Evolutionary conservation across 2,113 vertebrate species (phyloP).

Genomic region (Ctenomys sociabilis): DNA sequence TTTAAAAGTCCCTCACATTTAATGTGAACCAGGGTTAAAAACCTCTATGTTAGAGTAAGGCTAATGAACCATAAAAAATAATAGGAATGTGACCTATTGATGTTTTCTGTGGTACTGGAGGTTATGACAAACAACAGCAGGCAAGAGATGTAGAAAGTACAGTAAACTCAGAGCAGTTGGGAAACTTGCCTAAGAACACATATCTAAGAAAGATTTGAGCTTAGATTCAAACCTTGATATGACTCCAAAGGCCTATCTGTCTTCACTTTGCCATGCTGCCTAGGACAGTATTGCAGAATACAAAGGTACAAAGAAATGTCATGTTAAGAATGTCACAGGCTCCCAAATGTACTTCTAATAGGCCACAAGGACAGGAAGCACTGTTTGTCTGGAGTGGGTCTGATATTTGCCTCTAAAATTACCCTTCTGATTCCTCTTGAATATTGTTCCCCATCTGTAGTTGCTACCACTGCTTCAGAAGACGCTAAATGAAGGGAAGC

Average conservation of each 20-base stretch:
- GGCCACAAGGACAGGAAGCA: neutral
- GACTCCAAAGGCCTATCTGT: neutral
- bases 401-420: constrained; percentile 8
- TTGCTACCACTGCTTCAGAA: neutral
- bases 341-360: neutral
- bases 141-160: neutral
- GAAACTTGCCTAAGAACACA: neutral
- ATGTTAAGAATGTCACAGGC: neutral
- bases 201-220: neutral
- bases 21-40: constrained; percentile 36
- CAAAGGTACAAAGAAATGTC: neutral
- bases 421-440: neutral
- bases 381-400: neutral
- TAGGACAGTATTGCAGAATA: neutral
- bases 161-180: constrained; percentile 17
- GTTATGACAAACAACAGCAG: neutral
- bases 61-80: neutral
- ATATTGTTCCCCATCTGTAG: neutral
- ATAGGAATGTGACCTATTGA: neutral
- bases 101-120: neutral
- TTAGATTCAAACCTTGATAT: constrained; percentile 11
- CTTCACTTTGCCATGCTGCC: neutral
- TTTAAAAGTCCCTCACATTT: constrained; percentile 1
- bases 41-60: neutral
- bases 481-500: constrained; percentile 3